phyloP scores from a whole-genome alignment of 1,140 invertebrate species.

The Pseudomyrmex concolor region DNA sequence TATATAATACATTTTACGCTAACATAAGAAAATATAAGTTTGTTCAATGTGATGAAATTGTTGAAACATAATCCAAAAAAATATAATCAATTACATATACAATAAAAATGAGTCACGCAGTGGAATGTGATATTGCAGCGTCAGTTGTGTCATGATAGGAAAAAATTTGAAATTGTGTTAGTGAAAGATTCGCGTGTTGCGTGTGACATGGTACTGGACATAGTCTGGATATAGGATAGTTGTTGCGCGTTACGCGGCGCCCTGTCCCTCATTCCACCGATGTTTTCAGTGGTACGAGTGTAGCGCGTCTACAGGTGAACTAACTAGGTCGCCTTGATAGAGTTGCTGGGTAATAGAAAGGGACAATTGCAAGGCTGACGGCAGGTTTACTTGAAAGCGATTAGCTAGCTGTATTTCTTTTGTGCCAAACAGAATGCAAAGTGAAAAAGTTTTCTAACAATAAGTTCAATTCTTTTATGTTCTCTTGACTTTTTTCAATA shows the following conservation, averaged over 20 bases:
- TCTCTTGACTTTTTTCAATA: too few relatives aligned
- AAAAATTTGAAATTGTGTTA: slow-evolving; percentile 43
- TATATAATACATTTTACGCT: background rate
- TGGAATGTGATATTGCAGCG: slow-evolving; percentile 2
- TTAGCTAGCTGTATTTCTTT: too few relatives aligned
- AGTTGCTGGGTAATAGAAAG: slow-evolving; percentile 12
- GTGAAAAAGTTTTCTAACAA: too few relatives aligned
- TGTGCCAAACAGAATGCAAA: too few relatives aligned
- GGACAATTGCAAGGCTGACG: slow-evolving; percentile 55
- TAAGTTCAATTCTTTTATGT: too few relatives aligned
- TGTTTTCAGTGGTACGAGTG: slow-evolving; percentile 12
- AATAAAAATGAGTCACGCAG: background rate
- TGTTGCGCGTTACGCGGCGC: slow-evolving; percentile 31
- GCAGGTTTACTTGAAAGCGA: slow-evolving; percentile 60
- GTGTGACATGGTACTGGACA: slow-evolving; percentile 48
- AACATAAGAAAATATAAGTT: background rate
- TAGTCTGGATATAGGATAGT: slow-evolving; percentile 40
- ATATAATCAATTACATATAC: background rate
- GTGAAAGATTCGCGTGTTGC: slow-evolving; percentile 62
- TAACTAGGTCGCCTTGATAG: slow-evolving; percentile 74
- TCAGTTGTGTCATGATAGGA: background rate
- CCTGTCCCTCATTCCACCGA: too few relatives aligned
- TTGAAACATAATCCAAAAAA: slow-evolving; percentile 4
- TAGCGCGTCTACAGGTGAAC: slow-evolving; percentile 72
- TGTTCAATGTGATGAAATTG: background rate